A percentile compares a stretch with the other conserved stretches of the same genome.
Conservation (phyloP, 1,140 invertebrate genomes). For the Calliopsis andreniformis region DNA sequence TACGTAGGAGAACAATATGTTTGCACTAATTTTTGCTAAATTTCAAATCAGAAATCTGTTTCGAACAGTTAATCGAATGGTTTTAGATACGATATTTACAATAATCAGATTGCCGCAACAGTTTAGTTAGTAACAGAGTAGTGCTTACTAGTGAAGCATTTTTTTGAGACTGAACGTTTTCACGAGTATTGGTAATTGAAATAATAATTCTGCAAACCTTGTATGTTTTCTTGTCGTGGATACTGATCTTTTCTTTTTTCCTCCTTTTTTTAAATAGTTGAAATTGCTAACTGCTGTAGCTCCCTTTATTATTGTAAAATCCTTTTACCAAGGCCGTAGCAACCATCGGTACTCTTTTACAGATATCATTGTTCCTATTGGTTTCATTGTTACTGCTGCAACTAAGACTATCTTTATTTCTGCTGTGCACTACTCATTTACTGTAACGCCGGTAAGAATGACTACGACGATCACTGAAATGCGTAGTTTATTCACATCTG, state of each 20-base stretch:
- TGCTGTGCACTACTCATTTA: too few species aligned
- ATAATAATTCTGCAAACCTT: too few species aligned
- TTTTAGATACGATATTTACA: not conserved
- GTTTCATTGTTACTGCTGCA: not conserved
- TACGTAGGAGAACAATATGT: not conserved
- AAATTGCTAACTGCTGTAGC: too few species aligned
- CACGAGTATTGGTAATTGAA: too few species aligned
- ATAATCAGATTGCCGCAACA: not conserved
- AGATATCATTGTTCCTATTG: conserved; percentile 8
- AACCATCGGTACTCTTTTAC: not conserved
- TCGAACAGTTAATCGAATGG: too few species aligned
- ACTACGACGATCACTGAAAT: too few species aligned
- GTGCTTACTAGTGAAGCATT: not conserved
- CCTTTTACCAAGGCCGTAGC: not conserved
- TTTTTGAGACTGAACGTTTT: too few species aligned
- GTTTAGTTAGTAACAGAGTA: not conserved
- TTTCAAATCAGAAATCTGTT: not conserved
- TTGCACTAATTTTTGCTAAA: not conserved
- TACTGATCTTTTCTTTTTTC: too few species aligned
- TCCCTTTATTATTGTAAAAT: conserved; percentile 21
- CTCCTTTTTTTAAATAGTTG: too few species aligned
- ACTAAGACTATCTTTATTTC: not conserved
- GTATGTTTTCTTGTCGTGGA: too few species aligned
- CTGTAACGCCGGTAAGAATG: too few species aligned
- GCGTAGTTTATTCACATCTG: too few species aligned